phyloP scores from a whole-genome alignment of 2,113 vertebrate genomes.

The Cathartes aura region DNA sequence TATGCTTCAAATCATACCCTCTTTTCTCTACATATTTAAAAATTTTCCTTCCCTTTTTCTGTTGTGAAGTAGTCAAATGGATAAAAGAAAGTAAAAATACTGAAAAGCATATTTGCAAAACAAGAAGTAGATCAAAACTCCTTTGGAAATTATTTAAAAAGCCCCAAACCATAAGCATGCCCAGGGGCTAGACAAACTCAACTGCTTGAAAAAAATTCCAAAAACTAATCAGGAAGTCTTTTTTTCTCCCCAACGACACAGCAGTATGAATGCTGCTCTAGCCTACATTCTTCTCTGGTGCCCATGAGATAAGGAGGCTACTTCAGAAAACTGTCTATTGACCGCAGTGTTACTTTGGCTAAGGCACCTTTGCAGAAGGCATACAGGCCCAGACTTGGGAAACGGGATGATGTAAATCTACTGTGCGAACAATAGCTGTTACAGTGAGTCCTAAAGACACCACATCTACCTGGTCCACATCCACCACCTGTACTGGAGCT shows the following conservation, averaged over 20 bases:
- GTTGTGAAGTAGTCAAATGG: background rate
- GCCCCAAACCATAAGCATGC: fast-evolving
- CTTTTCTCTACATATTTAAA: background rate
- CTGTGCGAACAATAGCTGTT: background rate
- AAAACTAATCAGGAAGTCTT: background rate
- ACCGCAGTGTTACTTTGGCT: background rate
- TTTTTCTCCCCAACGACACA: background rate
- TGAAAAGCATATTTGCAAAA: background rate
- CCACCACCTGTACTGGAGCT: background rate
- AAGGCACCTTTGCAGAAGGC: background rate
- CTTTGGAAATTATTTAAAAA: background rate
- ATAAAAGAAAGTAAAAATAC: background rate
- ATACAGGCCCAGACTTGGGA: background rate
- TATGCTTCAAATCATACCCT: background rate
- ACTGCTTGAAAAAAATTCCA: background rate
- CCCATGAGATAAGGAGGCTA: background rate
- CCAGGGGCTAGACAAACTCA: background rate
- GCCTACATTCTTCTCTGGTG: background rate
- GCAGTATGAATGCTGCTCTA: background rate
- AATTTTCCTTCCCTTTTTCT: background rate
- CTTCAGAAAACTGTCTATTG: background rate
- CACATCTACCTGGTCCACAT: background rate
- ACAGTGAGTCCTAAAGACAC: background rate
- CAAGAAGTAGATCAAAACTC: background rate
- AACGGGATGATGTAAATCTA: background rate